Base-by-base conservation (phyloP, 2,797 vertebrate species). In the Gallirallus australis region DNA sequence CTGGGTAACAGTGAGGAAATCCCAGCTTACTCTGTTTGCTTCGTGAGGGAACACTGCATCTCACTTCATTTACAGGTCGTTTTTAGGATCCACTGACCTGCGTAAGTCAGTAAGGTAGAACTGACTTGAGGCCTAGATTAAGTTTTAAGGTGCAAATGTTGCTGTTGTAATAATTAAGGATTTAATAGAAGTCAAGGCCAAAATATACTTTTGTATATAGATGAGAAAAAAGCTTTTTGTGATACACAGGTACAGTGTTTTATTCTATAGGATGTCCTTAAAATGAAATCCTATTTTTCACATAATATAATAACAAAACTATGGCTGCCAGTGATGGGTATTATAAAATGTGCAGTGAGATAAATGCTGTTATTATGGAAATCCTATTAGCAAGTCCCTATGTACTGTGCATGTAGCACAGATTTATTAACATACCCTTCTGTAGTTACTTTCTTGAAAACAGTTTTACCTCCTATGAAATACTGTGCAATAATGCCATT, bases 361-460 rank as follows among this genome's bases (percentile, higher is more conserved):
- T 97, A 97, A 97, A 98, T 97, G 89, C 80, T 88, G 78, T 95
- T 96, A 97, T 97, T 98, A 97, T 96, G 93, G 90, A 97, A 98
- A 98, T 98, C 97, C 96, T 97, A 97, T 98, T 98, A 98, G 88
- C 65, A 89, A 95, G 91, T 91, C 88, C 87, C 93, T 89, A 27
- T 30, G 77, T 97, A 73, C 82, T 52, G 40, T 76, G 87, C 79
- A 52, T 66, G 69, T 84, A 93, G 93, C 76, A 89, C 39, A 94
- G 95, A 97, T 96, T 97, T 97, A 97, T 97, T 97, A 97, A 91
- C 86, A 90, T 66, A 81, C 80, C 37, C 52, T 95, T 97, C 92
- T 86, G 45, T 68, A 96, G 96, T 96, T 97, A 95, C 90, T 97
- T 97, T 73, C 79, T 84, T 96, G 89, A 96, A 97, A 96, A 96